phyloP scores from a whole-genome alignment of 2,888 invertebrate genomes.

The Plebejus anna region DNA sequence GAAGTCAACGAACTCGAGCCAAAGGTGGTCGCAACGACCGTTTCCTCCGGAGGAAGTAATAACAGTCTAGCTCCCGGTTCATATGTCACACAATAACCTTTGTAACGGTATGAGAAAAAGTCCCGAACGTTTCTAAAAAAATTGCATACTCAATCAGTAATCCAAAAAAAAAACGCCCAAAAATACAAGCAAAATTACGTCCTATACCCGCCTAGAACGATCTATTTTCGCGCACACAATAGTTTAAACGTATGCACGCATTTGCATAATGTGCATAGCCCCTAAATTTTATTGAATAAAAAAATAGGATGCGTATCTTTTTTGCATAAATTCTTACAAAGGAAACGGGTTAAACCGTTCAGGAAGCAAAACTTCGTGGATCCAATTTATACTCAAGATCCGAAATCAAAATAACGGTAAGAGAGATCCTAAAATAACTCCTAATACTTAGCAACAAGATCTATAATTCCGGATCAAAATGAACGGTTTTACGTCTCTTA shows the following conservation, averaged over 20 bases:
- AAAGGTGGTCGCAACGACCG: conserved; percentile 46
- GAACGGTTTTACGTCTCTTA: background rate
- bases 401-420: conserved; percentile 51
- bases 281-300: conserved; percentile 80
- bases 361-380: conserved; percentile 75
- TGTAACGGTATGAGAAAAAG: conserved; percentile 78
- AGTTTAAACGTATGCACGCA: conserved; percentile 77
- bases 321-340: conserved; percentile 80
- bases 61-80: conserved; percentile 78
- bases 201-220: conserved; percentile 43
- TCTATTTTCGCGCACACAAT: conserved; percentile 41
- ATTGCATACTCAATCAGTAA: conserved; percentile 68
- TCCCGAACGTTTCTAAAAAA: conserved; percentile 72
- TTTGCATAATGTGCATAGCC: conserved; percentile 81
- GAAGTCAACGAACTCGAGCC: conserved; percentile 17
- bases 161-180: background rate
- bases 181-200: conserved; percentile 43
- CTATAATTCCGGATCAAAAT: background rate
- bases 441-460: conserved; percentile 37
- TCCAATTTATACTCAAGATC: conserved; percentile 53
- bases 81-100: conserved; percentile 74
- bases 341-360: conserved; percentile 78
- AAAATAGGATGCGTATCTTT: conserved; percentile 81
- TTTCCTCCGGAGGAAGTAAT: conserved; percentile 80
- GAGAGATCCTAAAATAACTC: conserved; percentile 43